phyloP scores from a whole-genome alignment of 2,797 vertebrate species.

The Salarias fasciatus region DNA sequence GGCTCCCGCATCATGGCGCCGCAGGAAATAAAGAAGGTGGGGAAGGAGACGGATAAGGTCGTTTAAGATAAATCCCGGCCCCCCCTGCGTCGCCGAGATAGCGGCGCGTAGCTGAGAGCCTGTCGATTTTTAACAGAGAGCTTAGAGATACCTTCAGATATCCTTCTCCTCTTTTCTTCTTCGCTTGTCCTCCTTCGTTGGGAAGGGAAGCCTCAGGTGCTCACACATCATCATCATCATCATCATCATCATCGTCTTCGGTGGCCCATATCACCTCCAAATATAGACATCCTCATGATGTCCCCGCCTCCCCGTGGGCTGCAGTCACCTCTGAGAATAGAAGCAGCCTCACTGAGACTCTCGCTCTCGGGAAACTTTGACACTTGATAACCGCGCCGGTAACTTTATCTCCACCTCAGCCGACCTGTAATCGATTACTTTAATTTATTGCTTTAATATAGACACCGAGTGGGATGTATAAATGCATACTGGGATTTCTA shows the following conservation, averaged over 20 bases:
- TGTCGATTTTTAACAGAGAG: too few species aligned
- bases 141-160: slow-evolving; percentile 18
- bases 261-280: slow-evolving; percentile 73
- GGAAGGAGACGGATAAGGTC: slow-evolving; percentile 45
- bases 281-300: slow-evolving; percentile 76
- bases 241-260: slow-evolving; percentile 65
- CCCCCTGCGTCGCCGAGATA: slow-evolving; percentile 49
- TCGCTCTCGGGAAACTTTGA: slow-evolving; percentile 18
- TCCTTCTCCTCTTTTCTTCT: slow-evolving; percentile 5
- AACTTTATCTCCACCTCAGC: too few species aligned
- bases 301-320: slow-evolving; percentile 57
- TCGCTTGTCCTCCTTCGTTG: slow-evolving; percentile 23
- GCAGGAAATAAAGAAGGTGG: slow-evolving; percentile 39
- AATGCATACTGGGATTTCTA: too few species aligned
- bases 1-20: slow-evolving; percentile 21
- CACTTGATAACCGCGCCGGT: neutral
- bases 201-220: slow-evolving; percentile 70
- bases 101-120: neutral
- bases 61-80: slow-evolving; percentile 51
- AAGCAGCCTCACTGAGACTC: too few species aligned
- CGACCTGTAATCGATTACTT: too few species aligned
- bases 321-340: slow-evolving; percentile 59
- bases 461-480: too few species aligned
- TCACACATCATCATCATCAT: slow-evolving; percentile 53
- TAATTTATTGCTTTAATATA: too few species aligned